Percentiles rank a stretch among this genome's conserved stretches.
phyloP scores from a whole-genome alignment of 2,113 vertebrate species.

The Ovibos moschatus region DNA sequence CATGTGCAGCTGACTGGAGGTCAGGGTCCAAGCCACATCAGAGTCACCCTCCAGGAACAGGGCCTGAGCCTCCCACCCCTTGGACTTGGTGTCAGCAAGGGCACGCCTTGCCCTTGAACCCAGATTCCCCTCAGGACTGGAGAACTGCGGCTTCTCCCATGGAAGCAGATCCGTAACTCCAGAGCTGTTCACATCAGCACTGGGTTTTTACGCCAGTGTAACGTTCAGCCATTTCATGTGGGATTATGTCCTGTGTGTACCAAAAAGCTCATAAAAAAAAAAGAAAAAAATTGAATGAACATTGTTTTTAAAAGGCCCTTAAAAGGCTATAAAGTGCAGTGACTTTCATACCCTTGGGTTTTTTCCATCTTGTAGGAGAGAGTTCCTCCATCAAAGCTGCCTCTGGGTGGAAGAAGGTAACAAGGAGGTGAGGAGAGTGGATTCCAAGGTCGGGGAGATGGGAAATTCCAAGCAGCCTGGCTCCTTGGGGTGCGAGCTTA shows the following conservation, averaged over 20 bases:
- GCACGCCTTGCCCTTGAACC: neutral
- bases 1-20: fast-evolving
- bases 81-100: neutral
- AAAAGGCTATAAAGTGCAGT: constrained; percentile 54
- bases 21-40: fast-evolving
- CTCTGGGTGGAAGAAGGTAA: neutral
- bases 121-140: neutral
- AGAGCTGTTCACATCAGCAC: neutral
- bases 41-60: neutral
- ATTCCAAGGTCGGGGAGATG: neutral
- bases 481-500: neutral
- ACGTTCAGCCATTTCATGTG: constrained; percentile 22
- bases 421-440: neutral
- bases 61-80: neutral
- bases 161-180: neutral
- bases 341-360: constrained; percentile 58
- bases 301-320: constrained; percentile 62
- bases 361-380: constrained; percentile 36
- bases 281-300: constrained; percentile 40
- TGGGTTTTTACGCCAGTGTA: neutral
- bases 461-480: neutral
- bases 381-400: constrained; percentile 21
- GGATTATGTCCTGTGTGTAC: constrained; percentile 40
- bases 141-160: neutral
- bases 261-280: constrained; percentile 55